phyloP scores from a whole-genome alignment of 2,797 vertebrate species.

The Sparidentex hasta region DNA sequence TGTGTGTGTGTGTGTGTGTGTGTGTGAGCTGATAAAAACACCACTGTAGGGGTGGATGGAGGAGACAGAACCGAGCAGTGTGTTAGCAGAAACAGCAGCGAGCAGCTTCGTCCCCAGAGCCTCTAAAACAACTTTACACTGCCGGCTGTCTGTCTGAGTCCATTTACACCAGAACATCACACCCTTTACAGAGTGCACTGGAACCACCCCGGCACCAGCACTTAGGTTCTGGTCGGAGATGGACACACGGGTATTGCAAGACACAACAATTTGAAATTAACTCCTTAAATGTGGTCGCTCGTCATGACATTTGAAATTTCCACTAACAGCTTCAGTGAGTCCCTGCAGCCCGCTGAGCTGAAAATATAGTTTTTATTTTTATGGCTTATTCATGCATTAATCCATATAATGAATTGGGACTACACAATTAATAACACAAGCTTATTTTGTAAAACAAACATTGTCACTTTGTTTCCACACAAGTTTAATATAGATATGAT shows the following conservation, averaged over 20 bases:
- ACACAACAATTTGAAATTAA: no score
- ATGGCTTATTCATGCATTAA: no score
- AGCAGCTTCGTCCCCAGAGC: conserved; percentile 24
- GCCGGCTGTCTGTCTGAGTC: conserved; percentile 35
- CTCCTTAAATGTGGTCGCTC: no score
- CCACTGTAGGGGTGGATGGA: not conserved
- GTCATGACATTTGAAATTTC: no score
- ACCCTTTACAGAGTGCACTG: conserved; percentile 17
- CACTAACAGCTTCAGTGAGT: no score
- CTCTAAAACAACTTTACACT: conserved; percentile 38
- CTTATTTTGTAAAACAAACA: no score
- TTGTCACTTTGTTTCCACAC: no score
- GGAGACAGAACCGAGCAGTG: not conserved
- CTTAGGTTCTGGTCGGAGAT: not conserved
- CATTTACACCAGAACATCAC: conserved; percentile 51
- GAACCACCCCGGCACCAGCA: not conserved
- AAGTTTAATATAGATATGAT: no score
- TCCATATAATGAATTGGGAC: no score
- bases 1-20: not conserved
- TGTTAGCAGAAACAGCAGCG: conserved; percentile 14
- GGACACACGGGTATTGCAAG: not conserved
- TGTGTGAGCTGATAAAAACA: conserved; percentile 30
- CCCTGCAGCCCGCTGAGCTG: no score
- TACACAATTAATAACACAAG: no score
- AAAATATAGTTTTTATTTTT: no score